Conservation (phyloP, 1,140 invertebrate genomes). For the Schlechtendalia chinensis region DNA sequence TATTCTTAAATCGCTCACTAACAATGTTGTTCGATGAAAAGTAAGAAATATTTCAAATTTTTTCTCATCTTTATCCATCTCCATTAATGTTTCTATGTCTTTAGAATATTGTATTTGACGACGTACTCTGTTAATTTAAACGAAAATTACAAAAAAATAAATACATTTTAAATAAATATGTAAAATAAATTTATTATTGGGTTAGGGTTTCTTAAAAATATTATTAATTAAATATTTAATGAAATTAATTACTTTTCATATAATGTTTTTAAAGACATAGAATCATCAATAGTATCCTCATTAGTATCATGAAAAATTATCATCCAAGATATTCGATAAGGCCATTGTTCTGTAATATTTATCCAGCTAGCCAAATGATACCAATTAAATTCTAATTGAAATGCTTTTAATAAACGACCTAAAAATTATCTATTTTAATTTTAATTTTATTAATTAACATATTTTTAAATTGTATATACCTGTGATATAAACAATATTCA, state of each 20-base stretch:
- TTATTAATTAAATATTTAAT: background rate
- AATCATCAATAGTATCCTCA: conserved; percentile 84
- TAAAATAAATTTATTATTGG: no score
- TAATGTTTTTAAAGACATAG: conserved; percentile 78
- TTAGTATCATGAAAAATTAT: conserved; percentile 89
- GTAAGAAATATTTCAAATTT: conserved; percentile 92
- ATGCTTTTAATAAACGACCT: conserved; percentile 93
- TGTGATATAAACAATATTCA: conserved; percentile 97
- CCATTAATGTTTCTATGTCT: conserved; percentile 83
- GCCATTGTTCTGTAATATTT: conserved; percentile 98
- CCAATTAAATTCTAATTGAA: conserved; percentile 99
- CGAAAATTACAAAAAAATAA: background rate
- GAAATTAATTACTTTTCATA: conserved; percentile 78
- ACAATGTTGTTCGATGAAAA: conserved; percentile 76
- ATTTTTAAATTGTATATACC: conserved; percentile 60
- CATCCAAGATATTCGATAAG: conserved; percentile 94
- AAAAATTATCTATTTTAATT: conserved; percentile 52
- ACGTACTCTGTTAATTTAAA: conserved; percentile 63
- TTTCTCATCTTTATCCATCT: conserved; percentile 88
- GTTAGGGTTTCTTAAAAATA: no score
- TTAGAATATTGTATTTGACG: conserved; percentile 78
- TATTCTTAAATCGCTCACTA: conserved; percentile 85
- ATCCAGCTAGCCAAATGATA: conserved; percentile 95
- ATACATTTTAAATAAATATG: background rate
- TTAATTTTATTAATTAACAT: background rate